Base-by-base conservation (phyloP, 2,797 vertebrate genomes). In the Tragopan temminckii region DNA sequence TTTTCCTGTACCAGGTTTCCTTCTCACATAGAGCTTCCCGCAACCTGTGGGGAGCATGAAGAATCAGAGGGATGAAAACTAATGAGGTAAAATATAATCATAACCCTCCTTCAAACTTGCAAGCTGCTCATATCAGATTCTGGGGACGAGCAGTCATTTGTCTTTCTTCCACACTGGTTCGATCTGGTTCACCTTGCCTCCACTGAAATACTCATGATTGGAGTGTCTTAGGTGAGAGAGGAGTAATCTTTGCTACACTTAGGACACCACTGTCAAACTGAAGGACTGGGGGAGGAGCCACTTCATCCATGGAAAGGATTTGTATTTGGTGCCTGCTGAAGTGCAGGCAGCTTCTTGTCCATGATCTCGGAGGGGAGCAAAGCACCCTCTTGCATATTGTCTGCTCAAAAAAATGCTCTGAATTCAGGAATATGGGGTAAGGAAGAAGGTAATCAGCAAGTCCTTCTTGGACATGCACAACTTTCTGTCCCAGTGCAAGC, bases 221-320 rank as follows among this genome's bases (percentile, higher is more conserved):
- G 58, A 85, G 61, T 55, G 61, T 53, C 79, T 77, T 46, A 61
- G 83, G 83, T 74, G 48, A 91, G 83, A 87, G 86, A 85, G 23
- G 13, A 43, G 2, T 63, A 86, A 81, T 52, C 48, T 88, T 84
- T 58, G 19, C 55, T 5, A 48, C 82, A 76, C 67, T 89, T 72
- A 88, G 92, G 92, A 78, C 81, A 66, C 82, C 81, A 31, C 72
- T 90, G 84, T 89, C 84, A 90, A 48, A 85, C 68, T 89, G 81
- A 87, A 93, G 69, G 66, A 43, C 0, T 72, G 50, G 88, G 88
- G 80, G 80, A 95, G 89, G 88, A 91, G 64, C 55, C 70, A 84
- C 78, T 95, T 95, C 72, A 85, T 15, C 59, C 15, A 4, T 86
- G 63, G 66, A 38, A 76, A 84, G 82, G n/a, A 69, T 92, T 90